These are phyloP conservation scores for Acanthis flammea DNA, from an alignment of 2,797 vertebrate genomes.

Conservation along the genomic window DNA sequence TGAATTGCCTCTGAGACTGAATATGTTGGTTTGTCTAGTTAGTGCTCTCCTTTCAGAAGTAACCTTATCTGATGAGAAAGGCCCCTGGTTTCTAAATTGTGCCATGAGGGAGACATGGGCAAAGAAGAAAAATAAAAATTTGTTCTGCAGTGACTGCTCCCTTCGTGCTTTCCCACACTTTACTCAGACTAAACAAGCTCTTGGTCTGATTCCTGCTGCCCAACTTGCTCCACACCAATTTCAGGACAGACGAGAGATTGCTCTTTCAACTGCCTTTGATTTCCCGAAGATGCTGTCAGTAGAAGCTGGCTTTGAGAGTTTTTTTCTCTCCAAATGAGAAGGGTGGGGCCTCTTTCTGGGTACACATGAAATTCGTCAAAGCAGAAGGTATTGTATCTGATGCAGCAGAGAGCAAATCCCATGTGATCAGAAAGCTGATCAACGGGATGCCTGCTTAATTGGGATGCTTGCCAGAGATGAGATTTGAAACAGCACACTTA, in stretches of 20 bases:
- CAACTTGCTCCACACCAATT: slow-evolving; percentile 46
- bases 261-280: slow-evolving; percentile 42
- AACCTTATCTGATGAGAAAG: slow-evolving; percentile 21
- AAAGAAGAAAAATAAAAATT: slow-evolving; percentile 8
- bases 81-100: not conserved
- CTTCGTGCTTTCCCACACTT: slow-evolving; percentile 43
- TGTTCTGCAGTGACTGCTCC: not conserved
- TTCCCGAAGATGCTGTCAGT: not conserved
- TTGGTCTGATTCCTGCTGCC: slow-evolving; percentile 33
- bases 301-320: not conserved
- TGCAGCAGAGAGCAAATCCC: slow-evolving; percentile 54
- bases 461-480: slow-evolving; percentile 42
- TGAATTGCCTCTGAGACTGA: slow-evolving; percentile 11
- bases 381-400: slow-evolving; percentile 27
- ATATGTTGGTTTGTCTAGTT: not conserved
- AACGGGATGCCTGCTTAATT: slow-evolving; percentile 64
- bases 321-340: not conserved
- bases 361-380: slow-evolving; percentile 20
- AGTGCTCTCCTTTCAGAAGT: not conserved
- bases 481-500: slow-evolving; percentile 23
- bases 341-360: slow-evolving; percentile 37
- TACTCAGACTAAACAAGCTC: not conserved
- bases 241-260: slow-evolving; percentile 41
- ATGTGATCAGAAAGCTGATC: slow-evolving; percentile 67
- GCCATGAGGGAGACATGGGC: not conserved